Evolutionary conservation across 2,113 vertebrate genomes (phyloP).

Genomic region (Mormyrus iriodes): DNA sequence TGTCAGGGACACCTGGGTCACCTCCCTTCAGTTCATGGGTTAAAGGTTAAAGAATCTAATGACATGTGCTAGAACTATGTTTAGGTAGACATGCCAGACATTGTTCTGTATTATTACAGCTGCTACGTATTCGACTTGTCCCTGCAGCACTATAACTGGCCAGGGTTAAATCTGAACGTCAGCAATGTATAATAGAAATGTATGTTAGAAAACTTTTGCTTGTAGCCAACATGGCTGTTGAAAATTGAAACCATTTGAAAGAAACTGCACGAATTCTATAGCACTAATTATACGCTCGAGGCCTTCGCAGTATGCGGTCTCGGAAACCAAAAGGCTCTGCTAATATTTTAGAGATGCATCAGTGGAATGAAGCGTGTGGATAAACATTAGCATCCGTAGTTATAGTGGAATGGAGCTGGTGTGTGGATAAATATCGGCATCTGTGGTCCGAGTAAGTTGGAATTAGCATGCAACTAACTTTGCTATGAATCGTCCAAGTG

Average conservation of each 20-base stretch:
- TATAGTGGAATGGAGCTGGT: neutral
- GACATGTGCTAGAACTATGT: neutral
- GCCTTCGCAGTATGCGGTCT: neutral
- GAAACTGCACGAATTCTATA: neutral
- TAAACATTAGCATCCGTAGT: neutral
- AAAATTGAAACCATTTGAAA: slow-evolving; percentile 1
- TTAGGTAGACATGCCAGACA: neutral
- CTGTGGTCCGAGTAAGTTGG: neutral
- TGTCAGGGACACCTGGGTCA: neutral
- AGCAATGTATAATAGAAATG: neutral
- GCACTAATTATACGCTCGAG: neutral
- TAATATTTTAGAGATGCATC: neutral
- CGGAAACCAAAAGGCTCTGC: neutral
- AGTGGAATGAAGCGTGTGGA: neutral
- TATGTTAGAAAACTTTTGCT: neutral
- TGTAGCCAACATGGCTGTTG: neutral
- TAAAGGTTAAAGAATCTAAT: neutral
- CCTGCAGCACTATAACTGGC: neutral
- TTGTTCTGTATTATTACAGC: neutral
- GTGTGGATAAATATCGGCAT: neutral
- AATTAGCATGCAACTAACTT: neutral
- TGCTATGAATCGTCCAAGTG: neutral
- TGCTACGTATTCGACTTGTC: neutral
- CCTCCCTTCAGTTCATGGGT: neutral
- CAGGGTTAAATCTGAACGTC: neutral